Conservation (phyloP, 2,113 vertebrate genomes). For the Columba livia region DNA sequence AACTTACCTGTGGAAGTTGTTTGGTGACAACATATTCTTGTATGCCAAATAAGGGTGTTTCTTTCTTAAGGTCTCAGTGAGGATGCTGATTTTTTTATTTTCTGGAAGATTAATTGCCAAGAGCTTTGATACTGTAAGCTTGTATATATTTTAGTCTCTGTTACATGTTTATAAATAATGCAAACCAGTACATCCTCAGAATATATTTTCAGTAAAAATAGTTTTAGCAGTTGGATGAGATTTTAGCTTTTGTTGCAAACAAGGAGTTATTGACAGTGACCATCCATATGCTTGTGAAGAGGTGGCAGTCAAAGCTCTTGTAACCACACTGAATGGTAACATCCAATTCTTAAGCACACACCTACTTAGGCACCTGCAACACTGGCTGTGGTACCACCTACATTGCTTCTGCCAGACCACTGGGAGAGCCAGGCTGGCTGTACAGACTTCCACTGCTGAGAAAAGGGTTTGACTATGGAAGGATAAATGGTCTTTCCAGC, state of each 20-base stretch:
- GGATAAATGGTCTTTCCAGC: not conserved
- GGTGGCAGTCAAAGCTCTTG: not conserved
- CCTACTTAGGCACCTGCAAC: not conserved
- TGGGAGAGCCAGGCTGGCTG: not conserved
- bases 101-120: not conserved
- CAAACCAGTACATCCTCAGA: not conserved
- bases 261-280: not conserved
- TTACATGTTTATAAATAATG: accelerated
- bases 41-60: not conserved
- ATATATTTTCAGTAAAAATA: not conserved
- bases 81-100: not conserved
- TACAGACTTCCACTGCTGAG: not conserved
- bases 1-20: not conserved
- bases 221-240: not conserved
- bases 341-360: not conserved
- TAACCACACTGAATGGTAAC: not conserved
- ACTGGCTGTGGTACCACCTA: not conserved
- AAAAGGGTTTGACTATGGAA: not conserved
- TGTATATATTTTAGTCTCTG: not conserved
- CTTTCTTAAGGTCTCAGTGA: not conserved
- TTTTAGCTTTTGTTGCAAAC: not conserved
- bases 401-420: not conserved
- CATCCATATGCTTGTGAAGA: not conserved
- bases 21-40: accelerated
- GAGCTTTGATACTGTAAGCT: not conserved